Base-by-base conservation (phyloP, 2,797 vertebrate species). In the Acropternis orthonyx region DNA sequence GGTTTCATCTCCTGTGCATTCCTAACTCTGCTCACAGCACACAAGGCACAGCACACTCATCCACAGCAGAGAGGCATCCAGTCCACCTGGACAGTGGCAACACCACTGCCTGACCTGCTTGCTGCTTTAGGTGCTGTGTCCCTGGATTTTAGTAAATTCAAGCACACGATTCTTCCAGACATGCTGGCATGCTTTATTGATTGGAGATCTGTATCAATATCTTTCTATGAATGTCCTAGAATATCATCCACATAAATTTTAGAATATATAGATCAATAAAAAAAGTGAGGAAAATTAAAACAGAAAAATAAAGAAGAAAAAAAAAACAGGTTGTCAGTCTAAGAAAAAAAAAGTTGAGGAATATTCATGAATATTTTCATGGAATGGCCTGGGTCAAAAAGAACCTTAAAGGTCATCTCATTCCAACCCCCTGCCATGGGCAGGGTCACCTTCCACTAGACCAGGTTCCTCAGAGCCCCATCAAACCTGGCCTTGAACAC, bases 401-500 rank as follows among this genome's bases (percentile, higher is more conserved):
- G 41, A 30, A 1, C 5, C 3, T n/a, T 75, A 13, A 36, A 15
- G 17, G 8, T 20, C 7, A 9, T 49, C 22, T 63, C 2, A 0
- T 37, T 65, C 39, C 46, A 51, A 36, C 6, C 14, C 10, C 7
- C 14, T 37, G 12, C 34, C 10, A 9, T 37, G 34, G n/a, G 6
- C 34, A 68, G 43, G 43, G 32, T 46, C 12, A 27, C 63, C 43
- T 87, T 79, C 21, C 19, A 56, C 6, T 44, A 20, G 5, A 20
- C 27, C 10, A 7, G 6, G 7, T n/a, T 58, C 7, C 19, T 44
- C 16, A 23, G 32, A 58, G 27, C 10, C 43, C 32, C 27, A 32
- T n/a, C 19, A 32, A 56, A 3, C 10, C 6, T 51, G 51, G 27
- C 10, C 19, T 51, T 28, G 59, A 51, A n/a, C 21, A 28, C 13